A percentile compares a stretch with the other conserved stretches of the same genome.
Conservation (phyloP, 2,888 invertebrate species). For the Scrobipalpa atriplicella region DNA sequence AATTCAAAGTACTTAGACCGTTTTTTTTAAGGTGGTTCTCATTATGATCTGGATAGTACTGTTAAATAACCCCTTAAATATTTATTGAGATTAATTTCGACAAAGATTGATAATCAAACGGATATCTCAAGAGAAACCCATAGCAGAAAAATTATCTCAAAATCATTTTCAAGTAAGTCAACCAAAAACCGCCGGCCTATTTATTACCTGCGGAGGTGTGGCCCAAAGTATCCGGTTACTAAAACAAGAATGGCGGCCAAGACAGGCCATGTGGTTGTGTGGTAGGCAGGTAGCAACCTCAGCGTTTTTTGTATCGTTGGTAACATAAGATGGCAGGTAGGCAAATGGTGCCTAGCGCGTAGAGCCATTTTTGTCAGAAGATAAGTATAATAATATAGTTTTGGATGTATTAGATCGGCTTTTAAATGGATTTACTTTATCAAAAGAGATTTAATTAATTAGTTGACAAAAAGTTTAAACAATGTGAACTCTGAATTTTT, state of each 20-base stretch:
- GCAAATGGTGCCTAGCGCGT: background rate
- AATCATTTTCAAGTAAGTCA: background rate
- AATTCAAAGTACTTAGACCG: too few relatives aligned
- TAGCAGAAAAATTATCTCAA: background rate
- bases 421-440: too few relatives aligned
- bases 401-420: too few relatives aligned
- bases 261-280: slow-evolving; percentile 4
- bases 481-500: too few relatives aligned
- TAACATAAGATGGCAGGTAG: slow-evolving; percentile 14
- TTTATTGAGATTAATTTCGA: too few relatives aligned
- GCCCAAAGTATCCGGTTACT: slow-evolving; percentile 15
- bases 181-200: background rate
- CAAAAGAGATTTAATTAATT: too few relatives aligned
- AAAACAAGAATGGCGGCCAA: slow-evolving; percentile 13
- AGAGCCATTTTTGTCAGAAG: background rate
- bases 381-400: background rate
- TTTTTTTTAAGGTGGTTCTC: too few relatives aligned
- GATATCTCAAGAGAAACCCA: background rate
- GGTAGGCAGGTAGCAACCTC: slow-evolving; percentile 14
- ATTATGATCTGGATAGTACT: too few relatives aligned
- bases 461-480: background rate
- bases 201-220: slow-evolving; percentile 23
- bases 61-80: background rate
- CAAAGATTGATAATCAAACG: background rate
- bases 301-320: background rate